A percentile compares a stretch with the other conserved stretches of the same genome.
Conservation (phyloP, 2,888 invertebrate species). For the Calephelis perditalis region DNA sequence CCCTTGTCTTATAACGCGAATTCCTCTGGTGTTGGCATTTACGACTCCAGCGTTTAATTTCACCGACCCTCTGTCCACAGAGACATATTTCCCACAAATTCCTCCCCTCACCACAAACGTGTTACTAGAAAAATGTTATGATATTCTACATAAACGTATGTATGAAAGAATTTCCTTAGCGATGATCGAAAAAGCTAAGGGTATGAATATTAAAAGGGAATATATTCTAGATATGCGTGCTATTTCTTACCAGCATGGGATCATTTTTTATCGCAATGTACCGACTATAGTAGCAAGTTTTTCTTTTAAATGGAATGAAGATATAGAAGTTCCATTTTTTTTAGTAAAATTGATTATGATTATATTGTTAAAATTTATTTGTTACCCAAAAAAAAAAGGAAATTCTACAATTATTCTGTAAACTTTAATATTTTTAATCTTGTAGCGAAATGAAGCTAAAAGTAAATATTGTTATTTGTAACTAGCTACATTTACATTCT, state of each 20-base stretch:
- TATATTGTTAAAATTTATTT: too few species aligned
- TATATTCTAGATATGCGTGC: neutral
- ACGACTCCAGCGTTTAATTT: slow-evolving; percentile 11
- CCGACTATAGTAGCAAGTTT: too few species aligned
- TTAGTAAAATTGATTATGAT: too few species aligned
- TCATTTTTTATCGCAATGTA: too few species aligned
- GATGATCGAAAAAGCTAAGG: neutral
- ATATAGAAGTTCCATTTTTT: too few species aligned
- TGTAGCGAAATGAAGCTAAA: too few species aligned
- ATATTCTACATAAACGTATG: neutral
- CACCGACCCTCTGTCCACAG: slow-evolving; percentile 8
- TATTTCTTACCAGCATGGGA: neutral
- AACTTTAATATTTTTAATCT: too few species aligned
- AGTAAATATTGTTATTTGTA: too few species aligned
- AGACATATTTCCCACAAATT: slow-evolving; percentile 12
- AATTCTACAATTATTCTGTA: too few species aligned
- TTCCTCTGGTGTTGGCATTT: slow-evolving; percentile 7
- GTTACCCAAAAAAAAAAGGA: too few species aligned
- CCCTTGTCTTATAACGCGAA: slow-evolving; percentile 9
- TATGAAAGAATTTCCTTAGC: slow-evolving; percentile 1
- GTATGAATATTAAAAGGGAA: slow-evolving; percentile 2
- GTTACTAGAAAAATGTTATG: slow-evolving; percentile 11
- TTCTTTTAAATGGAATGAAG: too few species aligned
- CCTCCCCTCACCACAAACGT: slow-evolving; percentile 1
- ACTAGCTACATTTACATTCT: too few species aligned